Evolutionary conservation across 2,113 vertebrate genomes (phyloP), one percentile per base, ranked within the genome.

Genomic region (Polypterus senegalus): DNA sequence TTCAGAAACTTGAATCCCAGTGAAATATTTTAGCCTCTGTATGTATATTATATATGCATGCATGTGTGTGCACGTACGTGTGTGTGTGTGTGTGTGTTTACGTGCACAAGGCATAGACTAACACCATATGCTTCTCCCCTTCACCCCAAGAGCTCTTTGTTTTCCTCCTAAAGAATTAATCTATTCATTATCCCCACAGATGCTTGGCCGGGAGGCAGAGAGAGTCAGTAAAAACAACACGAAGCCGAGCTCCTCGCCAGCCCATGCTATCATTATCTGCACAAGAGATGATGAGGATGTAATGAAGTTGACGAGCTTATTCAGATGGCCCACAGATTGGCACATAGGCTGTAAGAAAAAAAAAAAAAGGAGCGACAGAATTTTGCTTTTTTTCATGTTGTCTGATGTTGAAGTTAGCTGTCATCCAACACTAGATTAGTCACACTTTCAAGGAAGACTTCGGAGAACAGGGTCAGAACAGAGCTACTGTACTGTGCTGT

Each of bases 281-380:
- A 90, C 79, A 83, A 88, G 88, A 88, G 85, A 89, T 90, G 85
- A 90, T 84, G 83, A 86, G 86, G 89, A 87, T 88, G 83, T 86
- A 88, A 89, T 86, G 82, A 91, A 89, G 87, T 88, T 89, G 87
- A 91, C 80, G 82, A 85, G 81, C 88, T 90, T 86, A 89, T 90
- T 91, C 81, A 88, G 86, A 83, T 83, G 65, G 67, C 79, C 83
- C 74, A 3, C 81, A 87, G 86, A 88, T 85, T 86, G 87, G 84
- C 83, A 85, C 88, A 83, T 82, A 85, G 83, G 86, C 88, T 88
- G 27, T 27, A 27, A 27, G 27, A 27, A 27, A 27, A 27, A 88
- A 88, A 88, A 86, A 83, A 89, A 88, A 89, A 89, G 88, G 88
- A 87, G 86, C 87, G 80, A 87, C 87, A 27, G 27, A 27, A 27